phyloP scores from a whole-genome alignment of 2,797 vertebrate species.

The Spinus olivaceus region DNA sequence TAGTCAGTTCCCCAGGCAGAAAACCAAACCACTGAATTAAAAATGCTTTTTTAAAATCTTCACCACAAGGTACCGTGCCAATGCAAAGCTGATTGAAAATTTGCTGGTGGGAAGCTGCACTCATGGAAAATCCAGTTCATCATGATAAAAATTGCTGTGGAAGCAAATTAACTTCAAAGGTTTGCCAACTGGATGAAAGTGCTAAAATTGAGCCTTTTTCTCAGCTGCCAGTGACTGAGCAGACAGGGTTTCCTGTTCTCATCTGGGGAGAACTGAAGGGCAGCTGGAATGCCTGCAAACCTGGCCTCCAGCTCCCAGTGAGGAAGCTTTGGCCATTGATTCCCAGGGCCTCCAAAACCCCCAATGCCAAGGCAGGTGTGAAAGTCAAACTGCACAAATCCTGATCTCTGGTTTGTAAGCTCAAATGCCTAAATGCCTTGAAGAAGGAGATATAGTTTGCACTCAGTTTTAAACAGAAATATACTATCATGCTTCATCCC shows the following conservation, averaged over 20 bases:
- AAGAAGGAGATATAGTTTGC: not conserved
- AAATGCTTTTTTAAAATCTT: not conserved
- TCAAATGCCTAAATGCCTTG: not conserved
- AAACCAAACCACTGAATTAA: not conserved
- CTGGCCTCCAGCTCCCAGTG: not conserved
- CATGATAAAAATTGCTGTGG: not conserved
- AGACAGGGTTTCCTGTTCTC: not conserved
- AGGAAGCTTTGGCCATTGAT: not conserved
- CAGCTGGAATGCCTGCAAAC: not conserved
- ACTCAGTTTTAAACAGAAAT: not conserved
- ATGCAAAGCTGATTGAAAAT: not conserved
- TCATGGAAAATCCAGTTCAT: slow-evolving; percentile 11
- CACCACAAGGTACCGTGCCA: not conserved
- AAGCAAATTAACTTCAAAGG: slow-evolving; percentile 5
- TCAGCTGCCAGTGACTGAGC: not conserved
- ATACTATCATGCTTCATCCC: not conserved
- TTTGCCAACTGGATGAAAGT: not conserved
- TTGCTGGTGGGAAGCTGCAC: not conserved
- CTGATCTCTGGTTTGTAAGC: not conserved
- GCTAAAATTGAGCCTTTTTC: not conserved
- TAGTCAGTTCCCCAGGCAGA: not conserved
- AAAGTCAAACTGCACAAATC: not conserved
- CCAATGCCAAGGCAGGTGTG: not conserved
- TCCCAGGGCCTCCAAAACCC: not conserved
- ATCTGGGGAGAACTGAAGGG: not conserved